Percentiles rank a stretch among this genome's conserved stretches.
phyloP scores from a whole-genome alignment of 1,140 invertebrate genomes.

The Melanaphis sacchari region DNA sequence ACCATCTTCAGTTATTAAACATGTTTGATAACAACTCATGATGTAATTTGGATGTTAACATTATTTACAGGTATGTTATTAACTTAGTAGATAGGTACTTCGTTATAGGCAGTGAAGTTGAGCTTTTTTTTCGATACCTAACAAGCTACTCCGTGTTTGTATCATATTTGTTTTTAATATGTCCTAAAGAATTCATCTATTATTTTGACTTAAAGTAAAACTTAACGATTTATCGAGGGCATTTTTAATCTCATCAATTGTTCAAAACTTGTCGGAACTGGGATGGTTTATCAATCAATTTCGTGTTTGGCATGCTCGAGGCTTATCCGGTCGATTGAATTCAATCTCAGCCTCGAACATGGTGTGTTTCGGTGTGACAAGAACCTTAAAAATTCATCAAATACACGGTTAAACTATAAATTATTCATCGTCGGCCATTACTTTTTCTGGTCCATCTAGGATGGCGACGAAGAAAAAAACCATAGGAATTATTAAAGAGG shows the following conservation, averaged over 20 bases:
- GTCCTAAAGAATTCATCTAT: not conserved
- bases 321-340: slow-evolving; percentile 53
- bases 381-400: slow-evolving; percentile 53
- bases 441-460: not conserved
- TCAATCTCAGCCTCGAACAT: not conserved
- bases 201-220: slow-evolving; percentile 10
- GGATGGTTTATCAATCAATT: slow-evolving; percentile 40
- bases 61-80: not conserved
- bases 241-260: slow-evolving; percentile 35
- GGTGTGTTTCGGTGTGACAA: not conserved
- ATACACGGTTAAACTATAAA: slow-evolving; percentile 29
- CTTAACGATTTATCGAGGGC: slow-evolving; percentile 18
- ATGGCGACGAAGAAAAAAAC: not conserved
- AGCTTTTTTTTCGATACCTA: not conserved
- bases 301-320: not conserved
- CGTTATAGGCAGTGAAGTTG: not conserved
- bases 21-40: not conserved
- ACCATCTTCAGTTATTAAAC: not conserved
- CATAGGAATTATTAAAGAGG: slow-evolving; percentile 17
- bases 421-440: slow-evolving; percentile 40
- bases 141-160: not conserved
- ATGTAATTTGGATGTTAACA: not conserved
- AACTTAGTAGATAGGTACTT: not conserved
- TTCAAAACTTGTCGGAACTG: not conserved
- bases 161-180: not conserved